Base-by-base conservation (phyloP, 2,797 vertebrate species). In the Antrozous pallidus region DNA sequence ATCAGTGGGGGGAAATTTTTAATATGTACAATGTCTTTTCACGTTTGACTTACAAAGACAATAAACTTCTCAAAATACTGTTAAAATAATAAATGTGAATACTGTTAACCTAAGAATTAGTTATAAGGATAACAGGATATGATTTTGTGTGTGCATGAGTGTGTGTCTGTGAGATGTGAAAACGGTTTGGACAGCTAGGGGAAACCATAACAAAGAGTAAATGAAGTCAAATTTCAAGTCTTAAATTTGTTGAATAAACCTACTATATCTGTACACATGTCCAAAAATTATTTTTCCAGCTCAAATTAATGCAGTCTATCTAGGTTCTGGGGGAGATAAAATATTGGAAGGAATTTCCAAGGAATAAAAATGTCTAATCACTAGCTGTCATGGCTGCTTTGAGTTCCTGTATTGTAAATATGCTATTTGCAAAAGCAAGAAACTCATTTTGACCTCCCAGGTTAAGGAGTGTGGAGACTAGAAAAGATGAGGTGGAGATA, bases 51-150 rank as follows among this genome's bases (percentile, higher is more conserved):
- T 96, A 10, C 38, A 67, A 70, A 58, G 79, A 58, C 87, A 96
- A 86, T 90, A 95, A 95, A 89, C 97, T 96, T 96, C 90, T 96
- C 89, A 85, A 90, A 17, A 75, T 90, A 63, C 85, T 58, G 40
- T 47, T 95, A 79, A 97, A 74, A 94, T 96, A 22, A 93, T 92
- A 94, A 61, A 95, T 94, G 90, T 97, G 94, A 97, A 97, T 95
- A 93, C 91, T 91, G 89, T 82, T 75, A 95, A 92, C n/a, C 69
- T 90, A 63, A 93, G 96, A 69, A 94, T 28, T 58, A 31, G 56
- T 42, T 71, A 2, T 36, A 78, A 78, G 38, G 67, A 74, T 87
- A 81, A 94, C 96, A 88, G 71, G 65, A 61, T 87, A 22, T 73
- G 71, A 40, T 65, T 81, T n/a, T 78, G 0, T 77, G 20, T 36